Evolutionary conservation across 2,888 invertebrate genomes (phyloP), one percentile per base, ranked within the genome.

Genomic region (Spodoptera picta): DNA sequence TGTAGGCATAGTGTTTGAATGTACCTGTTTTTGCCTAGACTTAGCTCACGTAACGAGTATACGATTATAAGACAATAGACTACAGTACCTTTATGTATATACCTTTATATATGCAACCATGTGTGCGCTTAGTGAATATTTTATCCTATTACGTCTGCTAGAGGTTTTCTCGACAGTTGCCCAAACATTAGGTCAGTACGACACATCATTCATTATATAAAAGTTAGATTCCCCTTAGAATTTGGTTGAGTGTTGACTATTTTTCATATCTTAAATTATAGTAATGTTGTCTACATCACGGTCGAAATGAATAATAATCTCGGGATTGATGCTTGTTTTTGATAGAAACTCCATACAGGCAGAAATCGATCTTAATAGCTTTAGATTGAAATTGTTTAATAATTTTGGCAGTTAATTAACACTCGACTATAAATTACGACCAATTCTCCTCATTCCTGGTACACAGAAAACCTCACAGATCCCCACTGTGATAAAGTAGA

Each of bases 401-500:
- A 19, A 19, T 19, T 19, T 19, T 19, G 19, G 19, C 19, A 19
- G 19, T 19, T 19, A 1, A 19, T 19, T 36, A 0, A 36, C 51
- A 36, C 55, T 68, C 47, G 53, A 43, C 51, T 50, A 53, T 4
- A 48, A 24, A n/a, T 14, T 23, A 12, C 14, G 44, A 48, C 23
- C 53, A 47, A n/a, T 4, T 46, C 36, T 36, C 45, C 49, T n/a
- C 19, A 55, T 58, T 43, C 41, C 47, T 14, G 11, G 4, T 55
- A 46, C n/a, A 44, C 36, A 53, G 88, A 87, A 90, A 90, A 90
- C 90, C 90, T 90, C 88, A 81, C 87, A 86, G 88, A 87, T 81
- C 72, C 86, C 83, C 82, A 89, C 90, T 90, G 90, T 90, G 90
- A 90, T 90, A 90, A 81, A 85, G 81, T 87, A 87, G 82, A 84